Evolutionary conservation across 1,140 invertebrate species (phyloP).

Genomic region (Drosophila auraria): DNA sequence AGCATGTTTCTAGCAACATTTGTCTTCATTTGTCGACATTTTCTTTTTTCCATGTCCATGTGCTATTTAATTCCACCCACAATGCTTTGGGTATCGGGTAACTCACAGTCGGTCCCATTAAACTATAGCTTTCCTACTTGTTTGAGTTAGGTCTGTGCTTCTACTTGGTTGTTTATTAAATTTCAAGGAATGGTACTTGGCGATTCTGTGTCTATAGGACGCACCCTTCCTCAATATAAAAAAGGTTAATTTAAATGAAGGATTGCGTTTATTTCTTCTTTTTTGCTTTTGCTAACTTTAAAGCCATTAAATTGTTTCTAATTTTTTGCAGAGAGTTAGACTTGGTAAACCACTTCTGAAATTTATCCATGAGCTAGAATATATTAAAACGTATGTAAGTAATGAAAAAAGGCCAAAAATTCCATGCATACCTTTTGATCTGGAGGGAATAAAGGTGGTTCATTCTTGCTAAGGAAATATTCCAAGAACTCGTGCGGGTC

Average conservation of each 20-base stretch:
- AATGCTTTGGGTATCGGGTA: too few species aligned
- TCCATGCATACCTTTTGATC: slow-evolving; percentile 53
- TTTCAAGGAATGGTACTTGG: too few species aligned
- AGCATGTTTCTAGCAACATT: too few species aligned
- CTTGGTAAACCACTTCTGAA: slow-evolving; percentile 58
- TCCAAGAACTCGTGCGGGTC: slow-evolving; percentile 71
- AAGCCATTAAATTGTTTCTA: slow-evolving; percentile 27
- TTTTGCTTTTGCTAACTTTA: slow-evolving; percentile 35
- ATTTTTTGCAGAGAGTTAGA: slow-evolving; percentile 45
- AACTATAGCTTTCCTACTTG: too few species aligned
- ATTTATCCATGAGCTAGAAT: slow-evolving; percentile 59
- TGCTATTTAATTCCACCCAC: too few species aligned
- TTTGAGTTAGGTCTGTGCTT: too few species aligned
- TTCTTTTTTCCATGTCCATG: too few species aligned
- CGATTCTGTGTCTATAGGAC: too few species aligned
- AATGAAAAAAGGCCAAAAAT: not conserved
- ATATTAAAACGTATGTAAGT: not conserved
- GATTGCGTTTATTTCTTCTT: slow-evolving; percentile 36
- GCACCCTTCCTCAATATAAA: not conserved
- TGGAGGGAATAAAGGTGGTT: slow-evolving; percentile 66
- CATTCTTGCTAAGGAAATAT: slow-evolving; percentile 51
- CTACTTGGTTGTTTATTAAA: too few species aligned
- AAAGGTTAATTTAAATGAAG: not conserved
- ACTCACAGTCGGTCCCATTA: too few species aligned
- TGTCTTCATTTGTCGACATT: too few species aligned